phyloP scores from a whole-genome alignment of 2,888 invertebrate genomes.

The Aporophyla lueneburgensis region DNA sequence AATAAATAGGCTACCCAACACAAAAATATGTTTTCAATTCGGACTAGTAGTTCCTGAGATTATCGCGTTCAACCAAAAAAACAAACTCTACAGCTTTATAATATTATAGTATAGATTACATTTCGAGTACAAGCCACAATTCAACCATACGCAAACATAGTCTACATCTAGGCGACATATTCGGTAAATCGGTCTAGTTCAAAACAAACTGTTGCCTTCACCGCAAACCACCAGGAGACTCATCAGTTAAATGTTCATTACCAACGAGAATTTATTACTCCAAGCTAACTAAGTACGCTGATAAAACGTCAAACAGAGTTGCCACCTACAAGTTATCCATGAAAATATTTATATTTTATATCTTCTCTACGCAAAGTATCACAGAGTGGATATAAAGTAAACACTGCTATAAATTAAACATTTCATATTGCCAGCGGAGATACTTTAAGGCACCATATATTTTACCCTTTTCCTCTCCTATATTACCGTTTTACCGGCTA shows the following conservation, averaged over 20 bases:
- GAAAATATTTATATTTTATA: constrained; percentile 36
- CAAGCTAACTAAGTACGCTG: constrained; percentile 6
- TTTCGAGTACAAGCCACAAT: not conserved
- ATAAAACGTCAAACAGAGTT: constrained; percentile 28
- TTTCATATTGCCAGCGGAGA: constrained; percentile 68
- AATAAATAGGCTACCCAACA: too few species aligned
- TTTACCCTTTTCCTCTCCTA: constrained; percentile 70
- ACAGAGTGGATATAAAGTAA: constrained; percentile 58
- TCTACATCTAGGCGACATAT: not conserved
- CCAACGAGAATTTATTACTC: constrained; percentile 18
- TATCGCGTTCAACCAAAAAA: too few species aligned
- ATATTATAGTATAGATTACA: too few species aligned
- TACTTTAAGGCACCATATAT: constrained; percentile 75
- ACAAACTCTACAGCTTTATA: too few species aligned
- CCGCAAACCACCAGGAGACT: constrained; percentile 26
- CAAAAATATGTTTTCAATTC: too few species aligned
- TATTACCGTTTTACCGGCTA: constrained; percentile 71
- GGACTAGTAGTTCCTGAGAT: too few species aligned
- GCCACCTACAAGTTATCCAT: constrained; percentile 24
- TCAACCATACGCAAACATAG: not conserved
- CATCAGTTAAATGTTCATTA: constrained; percentile 38
- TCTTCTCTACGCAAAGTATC: constrained; percentile 45
- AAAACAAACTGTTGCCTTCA: constrained; percentile 20
- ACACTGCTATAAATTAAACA: constrained; percentile 73
- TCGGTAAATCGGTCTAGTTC: constrained; percentile 13